Evolutionary conservation across 2,888 invertebrate genomes (phyloP), one percentile per base, ranked within the genome.

Genomic region (Sarcophaga carnaria): DNA sequence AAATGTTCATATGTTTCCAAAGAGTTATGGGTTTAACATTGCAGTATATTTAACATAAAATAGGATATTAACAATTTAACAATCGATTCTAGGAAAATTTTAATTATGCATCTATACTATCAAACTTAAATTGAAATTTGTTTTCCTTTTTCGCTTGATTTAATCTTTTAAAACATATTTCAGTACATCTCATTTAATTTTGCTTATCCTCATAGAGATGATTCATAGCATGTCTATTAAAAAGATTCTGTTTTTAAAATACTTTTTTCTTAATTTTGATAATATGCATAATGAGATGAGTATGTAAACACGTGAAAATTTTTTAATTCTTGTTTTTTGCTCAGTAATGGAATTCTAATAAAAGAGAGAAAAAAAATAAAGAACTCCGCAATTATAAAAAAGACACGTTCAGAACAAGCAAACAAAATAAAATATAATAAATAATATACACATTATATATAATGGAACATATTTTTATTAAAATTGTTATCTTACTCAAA

Each of bases 281-380:
- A 14, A 67, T 20, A 47, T 67, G 47, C 20, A 67, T 22, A 69
- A 12, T 22, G 12, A 69, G 14, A 45, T 47, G 49, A 47, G 10
- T 69, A 69, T 49, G 69, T 22, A 69, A 69, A 69, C 49, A 69
- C 74, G 27, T 60, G 63, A 75, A 75, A 62, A 37, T 45, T 27
- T 74, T 22, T 20, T 69, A 37, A 37, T 37, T 37, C 37, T 10
- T 70, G 12, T 54, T 54, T 14, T 54, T 54, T 54, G 54, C 4
- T 8, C 14, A 20, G 17, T 17, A 17, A n/a, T 20, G 62, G 62
- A 62, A 62, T 62, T 62, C 22, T 62, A 17, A 62, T 62, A 37
- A 37, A 37, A 37, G 27, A 37, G 6, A 37, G 6, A 37, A 1
- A 37, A 37, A 37, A 37, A 25, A 5, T 62, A 62, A 62, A 62